Base-by-base conservation (phyloP, 2,888 invertebrate species). In the Itoplectis maculator region DNA sequence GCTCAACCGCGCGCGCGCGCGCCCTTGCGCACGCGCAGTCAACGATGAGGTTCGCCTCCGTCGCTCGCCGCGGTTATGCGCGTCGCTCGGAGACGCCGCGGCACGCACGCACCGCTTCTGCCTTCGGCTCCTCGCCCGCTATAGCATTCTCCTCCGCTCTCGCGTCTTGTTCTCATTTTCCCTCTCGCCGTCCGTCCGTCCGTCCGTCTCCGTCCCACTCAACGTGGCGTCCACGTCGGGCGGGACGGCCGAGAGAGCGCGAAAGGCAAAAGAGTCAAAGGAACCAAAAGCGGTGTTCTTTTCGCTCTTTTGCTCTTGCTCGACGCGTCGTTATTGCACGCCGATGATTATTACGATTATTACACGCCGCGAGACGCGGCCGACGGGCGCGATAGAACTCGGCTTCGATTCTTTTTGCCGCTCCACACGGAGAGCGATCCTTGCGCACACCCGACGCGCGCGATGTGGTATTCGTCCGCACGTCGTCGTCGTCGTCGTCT, bases 261-360 rank as follows among this genome's bases (percentile, higher is more conserved):
- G 20, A 23, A 11, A 61, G 8, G 4, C 42, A 11, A 3, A 4
- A 0, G 7, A 8, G 13, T 35, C 7, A n/a, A n/a, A n/a, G n/a
- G n/a, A n/a, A n/a, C n/a, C n/a, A n/a, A n/a, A n/a, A n/a, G n/a
- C n/a, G n/a, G n/a, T 51, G 59, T 74, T 42, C 40, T 49, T 37
- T 37, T 61, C 72, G 76, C 81, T 73, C 77, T 69, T 74, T 70
- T 74, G 56, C 82, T 82, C 82, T 78, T 74, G 79, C 82, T 82
- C 82, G 61, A 76, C 82, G 82, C 82, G 82, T 82, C 82, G 82
- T 82, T 82, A 82, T 82, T 82, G 79, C 82, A 79, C 79, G 45
- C 82, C 82, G 82, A 82, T 82, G 74, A 82, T 82, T 82, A 82
- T 82, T 82, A 82, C 82, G 82, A 82, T 79, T 82, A 79, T 82